Evolutionary conservation across 1,140 invertebrate species (phyloP), one percentile per base, ranked within the genome.

Genomic region (Acromyrmex echinatior): DNA sequence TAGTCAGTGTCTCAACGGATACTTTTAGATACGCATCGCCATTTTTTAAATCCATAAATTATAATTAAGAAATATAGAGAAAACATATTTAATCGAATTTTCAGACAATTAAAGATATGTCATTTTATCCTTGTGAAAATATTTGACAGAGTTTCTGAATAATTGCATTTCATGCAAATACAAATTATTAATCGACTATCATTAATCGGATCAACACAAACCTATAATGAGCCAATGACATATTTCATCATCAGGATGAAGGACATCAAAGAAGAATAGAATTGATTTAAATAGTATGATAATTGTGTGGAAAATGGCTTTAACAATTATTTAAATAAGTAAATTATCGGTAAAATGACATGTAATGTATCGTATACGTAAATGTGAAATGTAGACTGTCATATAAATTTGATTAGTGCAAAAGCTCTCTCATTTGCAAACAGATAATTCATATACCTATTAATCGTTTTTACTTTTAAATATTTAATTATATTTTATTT

Each of bases 271-370:
- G 51, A 81, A 81, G 79, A 73, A 71, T 58, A 81, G 21, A 81
- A 81, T 81, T 81, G 35, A 73, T 73, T 73, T 81, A 73, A 81
- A 81, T 81, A 39, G 31, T 53, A 62, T 14, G 66, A 81, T 71
- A 81, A 81, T 73, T 81, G 66, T 35, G 25, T 71, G 65, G 79
- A 71, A 81, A 73, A 81, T 81, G 53, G 51, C 28, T 81, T 58
- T n/a, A 73, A 39, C 51, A 35, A 81, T 81, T 81, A 58, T 73
- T 80, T 80, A 80, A 80, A 81, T 71, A 81, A 71, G 35, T 60
- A 81, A 60, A 81, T 81, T 81, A 81, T 81, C 16, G 49, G 35
- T 5, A n/a, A 81, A 81, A 81, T 81, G 66, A 81, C 16, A 58
- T 79, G n/a, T 80, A 58, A 79, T 45, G 16, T 28, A 58, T 39